phyloP scores from a whole-genome alignment of 2,888 invertebrate species.

The Athalia rosae region DNA sequence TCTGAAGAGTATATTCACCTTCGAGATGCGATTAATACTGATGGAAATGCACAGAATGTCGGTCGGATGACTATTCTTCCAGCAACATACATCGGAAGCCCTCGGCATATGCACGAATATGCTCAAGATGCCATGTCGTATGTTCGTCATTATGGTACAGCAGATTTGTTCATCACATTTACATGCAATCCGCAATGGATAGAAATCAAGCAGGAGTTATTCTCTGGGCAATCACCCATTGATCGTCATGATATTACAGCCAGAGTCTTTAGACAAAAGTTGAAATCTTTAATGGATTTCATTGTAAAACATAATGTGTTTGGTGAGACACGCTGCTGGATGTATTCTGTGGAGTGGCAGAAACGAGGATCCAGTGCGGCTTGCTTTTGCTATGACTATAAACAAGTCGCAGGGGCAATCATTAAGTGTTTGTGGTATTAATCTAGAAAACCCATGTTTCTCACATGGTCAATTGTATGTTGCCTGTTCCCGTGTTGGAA shows the following conservation, averaged over 20 bases:
- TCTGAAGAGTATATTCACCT: no score
- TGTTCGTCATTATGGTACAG: slow-evolving; percentile 65
- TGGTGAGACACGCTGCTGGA: slow-evolving; percentile 52
- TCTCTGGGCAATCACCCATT: slow-evolving; percentile 51
- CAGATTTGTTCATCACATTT: slow-evolving; percentile 68
- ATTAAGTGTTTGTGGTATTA: no score
- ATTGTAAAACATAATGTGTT: slow-evolving; percentile 55
- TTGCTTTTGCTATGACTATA: no score
- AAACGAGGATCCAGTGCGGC: no score
- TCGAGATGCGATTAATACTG: no score
- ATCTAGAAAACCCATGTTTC: no score
- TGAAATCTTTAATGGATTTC: slow-evolving; percentile 53
- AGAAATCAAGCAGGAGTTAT: slow-evolving; percentile 58
- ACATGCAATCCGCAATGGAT: slow-evolving; percentile 66
- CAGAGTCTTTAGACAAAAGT: slow-evolving; percentile 59
- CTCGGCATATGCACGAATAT: slow-evolving; percentile 68
- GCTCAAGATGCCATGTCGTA: slow-evolving; percentile 67
- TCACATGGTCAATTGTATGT: no score
- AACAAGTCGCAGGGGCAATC: no score
- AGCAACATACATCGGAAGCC: slow-evolving; percentile 62
- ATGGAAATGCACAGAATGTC: no score
- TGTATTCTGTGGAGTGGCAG: no score
- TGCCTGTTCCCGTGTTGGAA: no score
- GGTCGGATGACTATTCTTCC: no score
- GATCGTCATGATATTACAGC: slow-evolving; percentile 59